Base-by-base conservation (phyloP, 1,140 invertebrate genomes). In the Neodiprion fabricii region DNA sequence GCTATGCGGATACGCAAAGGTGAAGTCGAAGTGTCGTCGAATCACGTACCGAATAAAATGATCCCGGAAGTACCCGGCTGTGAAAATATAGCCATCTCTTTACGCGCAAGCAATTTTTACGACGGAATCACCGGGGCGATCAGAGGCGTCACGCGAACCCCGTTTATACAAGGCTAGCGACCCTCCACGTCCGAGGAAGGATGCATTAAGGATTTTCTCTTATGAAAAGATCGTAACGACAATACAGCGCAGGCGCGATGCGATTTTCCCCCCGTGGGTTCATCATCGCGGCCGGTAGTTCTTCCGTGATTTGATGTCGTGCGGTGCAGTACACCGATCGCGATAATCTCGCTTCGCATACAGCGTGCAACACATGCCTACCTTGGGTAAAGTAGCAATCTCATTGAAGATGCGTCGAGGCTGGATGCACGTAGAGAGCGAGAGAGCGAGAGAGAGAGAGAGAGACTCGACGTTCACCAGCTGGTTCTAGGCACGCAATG, bases 81-180 rank as follows among this genome's bases (percentile, higher is more conserved):
- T 61, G 53, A 61, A 61, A 61, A 61, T 61, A 40, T 40, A 61
- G 53, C 83, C 82, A 86, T 85, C 83, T 86, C 85, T 88, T 87
- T 87, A 87, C 86, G 86, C 82, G 83, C 85, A 86, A 83, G 86
- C 85, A 87, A 88, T 87, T 88, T 87, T 87, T 86, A 87, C 81
- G 85, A 86, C 85, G 80, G 80, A 87, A 75, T 80, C 85, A 85
- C 81, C 83, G 78, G 83, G 82, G 82, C 84, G 83, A 80, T 72
- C 82, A 82, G 83, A 85, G 76, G 80, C 82, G 84, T 82, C 87
- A 88, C 87, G 85, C 86, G 79, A 88, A 76, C 17, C 21, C 11
- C 71, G 48, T 70, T 73, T 74, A 73, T 74, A 74, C 69, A 75
- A 70, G 28, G 28, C 28, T 40, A 40, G 28, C 28, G 28, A 40